Conservation (phyloP, 92 coral and sea anemone genomes). For the Umimayanthus chanpuru region DNA sequence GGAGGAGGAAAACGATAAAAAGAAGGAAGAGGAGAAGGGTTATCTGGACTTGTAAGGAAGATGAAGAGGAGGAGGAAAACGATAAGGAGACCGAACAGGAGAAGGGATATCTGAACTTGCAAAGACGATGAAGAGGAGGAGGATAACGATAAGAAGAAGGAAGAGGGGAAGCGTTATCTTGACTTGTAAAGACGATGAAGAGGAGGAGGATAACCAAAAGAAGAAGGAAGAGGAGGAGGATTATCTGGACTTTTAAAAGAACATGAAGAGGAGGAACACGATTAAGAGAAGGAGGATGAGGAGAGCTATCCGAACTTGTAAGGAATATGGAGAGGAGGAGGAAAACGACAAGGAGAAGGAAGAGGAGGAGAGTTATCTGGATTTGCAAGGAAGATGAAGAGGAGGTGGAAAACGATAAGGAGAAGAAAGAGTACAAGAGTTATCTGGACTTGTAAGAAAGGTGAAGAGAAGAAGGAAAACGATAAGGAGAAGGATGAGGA, state of each 20-base stretch:
- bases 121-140: too few relatives aligned
- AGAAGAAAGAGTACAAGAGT: too few relatives aligned
- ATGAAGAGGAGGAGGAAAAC: neutral
- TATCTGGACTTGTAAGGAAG: neutral
- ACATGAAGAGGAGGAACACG: neutral
- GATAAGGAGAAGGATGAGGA: too few relatives aligned
- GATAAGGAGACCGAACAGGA: neutral
- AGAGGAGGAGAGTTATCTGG: too few relatives aligned
- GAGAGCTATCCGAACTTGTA: too few relatives aligned
- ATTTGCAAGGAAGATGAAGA: too few relatives aligned
- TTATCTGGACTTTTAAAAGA: neutral
- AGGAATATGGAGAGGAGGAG: neutral
- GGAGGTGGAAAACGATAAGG: too few relatives aligned
- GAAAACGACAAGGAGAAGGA: neutral
- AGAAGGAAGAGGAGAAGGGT: neutral
- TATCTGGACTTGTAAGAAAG: too few relatives aligned
- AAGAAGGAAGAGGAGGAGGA: neutral
- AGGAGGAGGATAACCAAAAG: neutral
- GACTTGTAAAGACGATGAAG: neutral
- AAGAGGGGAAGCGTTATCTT: too few relatives aligned
- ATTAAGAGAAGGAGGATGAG: neutral
- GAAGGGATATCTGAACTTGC: too few relatives aligned
- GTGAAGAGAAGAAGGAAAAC: neutral
- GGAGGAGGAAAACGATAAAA: neutral
- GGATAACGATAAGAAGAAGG: too few relatives aligned